Conservation (phyloP, 2,888 invertebrate genomes). For the Operophtera brumata region DNA sequence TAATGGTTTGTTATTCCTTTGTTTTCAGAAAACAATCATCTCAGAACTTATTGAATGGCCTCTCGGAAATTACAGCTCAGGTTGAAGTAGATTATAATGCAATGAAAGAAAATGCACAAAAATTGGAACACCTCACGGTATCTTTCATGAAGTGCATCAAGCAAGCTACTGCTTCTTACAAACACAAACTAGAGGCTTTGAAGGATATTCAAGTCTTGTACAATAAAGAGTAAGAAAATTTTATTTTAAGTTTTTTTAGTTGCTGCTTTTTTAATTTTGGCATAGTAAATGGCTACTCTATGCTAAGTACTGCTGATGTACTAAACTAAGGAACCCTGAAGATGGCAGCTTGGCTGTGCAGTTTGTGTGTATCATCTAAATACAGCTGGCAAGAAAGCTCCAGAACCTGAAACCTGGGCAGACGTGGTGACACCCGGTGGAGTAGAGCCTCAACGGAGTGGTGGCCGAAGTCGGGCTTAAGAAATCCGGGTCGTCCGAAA, state of each 20-base stretch:
- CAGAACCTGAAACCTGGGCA: too few species aligned
- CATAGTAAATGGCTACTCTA: too few species aligned
- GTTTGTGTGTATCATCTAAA: too few species aligned
- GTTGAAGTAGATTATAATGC: slow-evolving; percentile 59
- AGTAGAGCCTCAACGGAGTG: too few species aligned
- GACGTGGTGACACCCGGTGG: too few species aligned
- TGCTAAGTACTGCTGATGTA: too few species aligned
- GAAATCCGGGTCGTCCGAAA: too few species aligned
- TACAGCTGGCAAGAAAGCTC: too few species aligned
- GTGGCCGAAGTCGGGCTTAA: too few species aligned
- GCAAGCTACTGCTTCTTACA: slow-evolving; percentile 58
- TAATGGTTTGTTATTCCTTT: background rate
- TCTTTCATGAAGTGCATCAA: slow-evolving; percentile 63
- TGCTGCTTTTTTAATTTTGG: background rate
- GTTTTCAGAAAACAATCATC: slow-evolving; percentile 58
- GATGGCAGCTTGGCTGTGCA: too few species aligned
- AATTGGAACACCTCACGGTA: slow-evolving; percentile 59
- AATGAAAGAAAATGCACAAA: slow-evolving; percentile 68
- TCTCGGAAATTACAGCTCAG: slow-evolving; percentile 53
- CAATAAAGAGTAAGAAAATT: slow-evolving; percentile 56
- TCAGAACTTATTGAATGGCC: slow-evolving; percentile 50
- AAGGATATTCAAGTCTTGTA: slow-evolving; percentile 55
- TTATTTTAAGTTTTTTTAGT: background rate
- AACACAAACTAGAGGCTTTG: slow-evolving; percentile 57
- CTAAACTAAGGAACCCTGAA: too few species aligned